Percentiles rank a stretch among this genome's conserved stretches.
phyloP scores from a whole-genome alignment of 2,113 vertebrate species.

The Atrichornis clamosus region DNA sequence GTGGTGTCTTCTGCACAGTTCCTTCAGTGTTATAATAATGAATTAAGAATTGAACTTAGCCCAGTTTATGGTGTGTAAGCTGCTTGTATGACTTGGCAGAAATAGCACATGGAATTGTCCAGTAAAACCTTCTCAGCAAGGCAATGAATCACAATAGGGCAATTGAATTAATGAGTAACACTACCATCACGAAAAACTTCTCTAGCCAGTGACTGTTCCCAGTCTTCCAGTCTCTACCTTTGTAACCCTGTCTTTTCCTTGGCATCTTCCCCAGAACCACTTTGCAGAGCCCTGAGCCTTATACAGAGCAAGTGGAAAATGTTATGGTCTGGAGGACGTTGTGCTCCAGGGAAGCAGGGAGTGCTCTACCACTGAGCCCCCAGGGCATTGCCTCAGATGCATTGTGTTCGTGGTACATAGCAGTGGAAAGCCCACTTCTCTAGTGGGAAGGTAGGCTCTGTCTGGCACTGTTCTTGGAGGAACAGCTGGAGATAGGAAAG shows the following conservation, averaged over 20 bases:
- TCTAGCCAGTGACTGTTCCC: neutral
- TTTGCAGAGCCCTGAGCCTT: neutral
- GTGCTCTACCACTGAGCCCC: rapidly evolving
- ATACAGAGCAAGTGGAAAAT: neutral
- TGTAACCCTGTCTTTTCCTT: neutral
- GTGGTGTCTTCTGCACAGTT: neutral
- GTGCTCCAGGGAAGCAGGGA: neutral
- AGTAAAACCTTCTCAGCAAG: neutral
- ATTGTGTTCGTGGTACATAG: neutral
- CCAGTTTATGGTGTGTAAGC: neutral
- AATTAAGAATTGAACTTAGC: neutral
- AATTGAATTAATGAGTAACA: neutral
- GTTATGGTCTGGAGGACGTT: neutral
- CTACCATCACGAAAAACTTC: neutral
- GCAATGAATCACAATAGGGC: neutral
- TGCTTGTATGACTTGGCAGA: constrained; percentile 13
- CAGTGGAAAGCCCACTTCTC: neutral
- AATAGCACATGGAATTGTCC: neutral
- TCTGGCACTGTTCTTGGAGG: neutral
- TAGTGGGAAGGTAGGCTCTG: neutral
- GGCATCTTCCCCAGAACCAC: neutral
- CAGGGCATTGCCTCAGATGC: neutral
- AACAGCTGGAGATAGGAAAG: neutral
- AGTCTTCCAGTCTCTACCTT: neutral
- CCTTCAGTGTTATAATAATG: neutral